phyloP scores from a whole-genome alignment of 2,113 vertebrate genomes.

The Myxocyprinus asiaticus region DNA sequence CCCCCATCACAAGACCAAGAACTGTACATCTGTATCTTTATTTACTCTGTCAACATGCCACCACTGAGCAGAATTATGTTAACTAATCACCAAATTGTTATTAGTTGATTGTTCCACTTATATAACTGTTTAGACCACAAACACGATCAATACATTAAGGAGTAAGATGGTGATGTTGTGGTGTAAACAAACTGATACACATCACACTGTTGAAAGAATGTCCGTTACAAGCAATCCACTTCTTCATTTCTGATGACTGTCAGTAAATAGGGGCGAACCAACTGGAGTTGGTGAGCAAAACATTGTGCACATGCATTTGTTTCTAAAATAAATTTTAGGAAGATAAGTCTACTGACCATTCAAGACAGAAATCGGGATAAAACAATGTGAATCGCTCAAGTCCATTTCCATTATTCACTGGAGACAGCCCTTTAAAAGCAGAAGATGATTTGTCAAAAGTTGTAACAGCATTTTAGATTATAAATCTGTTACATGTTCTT shows the following conservation, averaged over 20 bases:
- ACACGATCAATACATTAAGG: background rate
- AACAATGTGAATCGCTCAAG: background rate
- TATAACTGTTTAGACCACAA: background rate
- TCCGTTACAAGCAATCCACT: background rate
- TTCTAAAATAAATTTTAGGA: too few species aligned
- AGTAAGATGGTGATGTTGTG: background rate
- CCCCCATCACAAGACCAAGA: background rate
- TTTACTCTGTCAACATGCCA: slow-evolving; percentile 9
- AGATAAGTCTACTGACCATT: background rate
- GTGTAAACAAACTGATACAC: background rate
- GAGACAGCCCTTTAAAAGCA: background rate
- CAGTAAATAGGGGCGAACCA: background rate
- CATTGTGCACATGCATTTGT: too few species aligned
- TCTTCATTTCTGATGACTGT: background rate
- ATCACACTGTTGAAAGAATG: background rate
- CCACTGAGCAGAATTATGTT: background rate
- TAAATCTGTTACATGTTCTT: background rate
- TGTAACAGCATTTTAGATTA: background rate
- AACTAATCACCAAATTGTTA: background rate
- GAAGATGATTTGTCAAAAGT: background rate
- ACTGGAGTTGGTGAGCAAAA: background rate
- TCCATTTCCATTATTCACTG: too few species aligned
- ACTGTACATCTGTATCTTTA: slow-evolving; percentile 23
- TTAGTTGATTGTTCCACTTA: background rate
- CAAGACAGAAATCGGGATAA: background rate